These are phyloP conservation scores for Syncerus caffer DNA, from an alignment of 2,797 vertebrate genomes.

Conservation along the genomic window DNA sequence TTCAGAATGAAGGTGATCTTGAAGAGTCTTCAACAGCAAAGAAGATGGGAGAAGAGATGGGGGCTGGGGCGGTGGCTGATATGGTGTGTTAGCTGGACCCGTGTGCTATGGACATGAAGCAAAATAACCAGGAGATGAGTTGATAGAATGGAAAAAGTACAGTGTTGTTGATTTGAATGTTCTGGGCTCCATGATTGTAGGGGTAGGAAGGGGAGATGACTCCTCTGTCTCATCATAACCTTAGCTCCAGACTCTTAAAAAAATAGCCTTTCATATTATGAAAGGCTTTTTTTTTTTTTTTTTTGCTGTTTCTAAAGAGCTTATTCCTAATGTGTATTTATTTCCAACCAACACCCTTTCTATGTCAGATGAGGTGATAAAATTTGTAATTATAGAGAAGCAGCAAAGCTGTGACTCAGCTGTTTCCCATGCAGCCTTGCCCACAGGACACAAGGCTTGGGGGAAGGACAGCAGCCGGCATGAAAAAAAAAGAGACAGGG, in stretches of 20 bases:
- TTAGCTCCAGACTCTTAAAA: neutral
- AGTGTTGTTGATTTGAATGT: neutral
- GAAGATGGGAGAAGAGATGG: neutral
- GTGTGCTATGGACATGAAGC: neutral
- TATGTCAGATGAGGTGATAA: slow-evolving; percentile 47
- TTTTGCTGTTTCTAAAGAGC: neutral
- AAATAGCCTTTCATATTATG: neutral
- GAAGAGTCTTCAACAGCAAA: neutral
- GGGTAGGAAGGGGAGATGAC: neutral
- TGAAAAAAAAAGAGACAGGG: neutral
- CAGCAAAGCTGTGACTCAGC: slow-evolving; percentile 51
- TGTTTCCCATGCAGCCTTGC: neutral
- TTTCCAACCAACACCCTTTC: neutral
- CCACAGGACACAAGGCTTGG: neutral
- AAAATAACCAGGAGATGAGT: neutral
- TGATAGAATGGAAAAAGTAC: neutral
- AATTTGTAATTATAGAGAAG: slow-evolving; percentile 8
- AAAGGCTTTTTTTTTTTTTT: neutral
- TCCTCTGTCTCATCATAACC: neutral
- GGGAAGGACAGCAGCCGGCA: neutral
- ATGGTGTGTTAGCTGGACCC: fast-evolving
- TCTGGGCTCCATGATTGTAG: neutral
- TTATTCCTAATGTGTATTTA: slow-evolving; percentile 27
- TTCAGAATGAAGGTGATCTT: neutral
- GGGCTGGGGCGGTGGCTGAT: fast-evolving